phyloP scores from a whole-genome alignment of 92 coral and sea anemone genomes.

The Scolanthus callimorphus region DNA sequence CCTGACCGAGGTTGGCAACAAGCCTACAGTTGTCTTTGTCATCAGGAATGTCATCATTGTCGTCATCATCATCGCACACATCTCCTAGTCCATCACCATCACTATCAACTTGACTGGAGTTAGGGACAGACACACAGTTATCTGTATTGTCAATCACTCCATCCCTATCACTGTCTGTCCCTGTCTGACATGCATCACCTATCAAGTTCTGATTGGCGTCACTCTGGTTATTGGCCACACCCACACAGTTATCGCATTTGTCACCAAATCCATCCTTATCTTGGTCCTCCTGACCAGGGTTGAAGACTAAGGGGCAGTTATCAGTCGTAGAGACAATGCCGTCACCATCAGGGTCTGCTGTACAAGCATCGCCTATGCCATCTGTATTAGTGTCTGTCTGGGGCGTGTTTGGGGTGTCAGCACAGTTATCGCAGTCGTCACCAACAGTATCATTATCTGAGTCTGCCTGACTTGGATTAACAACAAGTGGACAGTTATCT shows the following conservation, averaged over 20 bases:
- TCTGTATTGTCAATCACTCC: slow-evolving; percentile 13
- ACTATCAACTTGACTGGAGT: slow-evolving; percentile 23
- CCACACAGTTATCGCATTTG: slow-evolving; percentile 48
- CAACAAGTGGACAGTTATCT: slow-evolving; percentile 32
- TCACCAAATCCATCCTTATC: slow-evolving; percentile 54
- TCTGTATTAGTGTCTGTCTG: slow-evolving; percentile 27
- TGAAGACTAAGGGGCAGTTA: slow-evolving; percentile 19
- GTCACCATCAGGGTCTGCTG: background rate
- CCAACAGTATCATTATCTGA: slow-evolving; percentile 35
- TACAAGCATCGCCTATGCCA: slow-evolving; percentile 25
- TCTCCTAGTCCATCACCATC: slow-evolving; percentile 34
- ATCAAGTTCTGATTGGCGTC: background rate
- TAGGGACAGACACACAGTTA: slow-evolving; percentile 34
- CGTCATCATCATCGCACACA: slow-evolving; percentile 36
- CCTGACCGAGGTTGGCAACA: slow-evolving; percentile 26
- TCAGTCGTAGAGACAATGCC: background rate
- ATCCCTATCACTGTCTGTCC: slow-evolving; percentile 32
- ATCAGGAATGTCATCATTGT: slow-evolving; percentile 30
- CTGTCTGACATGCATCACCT: slow-evolving; percentile 22
- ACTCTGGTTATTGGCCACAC: slow-evolving; percentile 11
- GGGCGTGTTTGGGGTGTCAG: slow-evolving; percentile 6
- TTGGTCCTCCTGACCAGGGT: slow-evolving; percentile 29
- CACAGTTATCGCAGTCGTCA: slow-evolving; percentile 36
- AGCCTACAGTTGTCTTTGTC: slow-evolving; percentile 32
- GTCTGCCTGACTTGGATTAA: slow-evolving; percentile 35